Base-by-base conservation (phyloP, 2,797 vertebrate species). In the Gobionotothen gibberifrons region DNA sequence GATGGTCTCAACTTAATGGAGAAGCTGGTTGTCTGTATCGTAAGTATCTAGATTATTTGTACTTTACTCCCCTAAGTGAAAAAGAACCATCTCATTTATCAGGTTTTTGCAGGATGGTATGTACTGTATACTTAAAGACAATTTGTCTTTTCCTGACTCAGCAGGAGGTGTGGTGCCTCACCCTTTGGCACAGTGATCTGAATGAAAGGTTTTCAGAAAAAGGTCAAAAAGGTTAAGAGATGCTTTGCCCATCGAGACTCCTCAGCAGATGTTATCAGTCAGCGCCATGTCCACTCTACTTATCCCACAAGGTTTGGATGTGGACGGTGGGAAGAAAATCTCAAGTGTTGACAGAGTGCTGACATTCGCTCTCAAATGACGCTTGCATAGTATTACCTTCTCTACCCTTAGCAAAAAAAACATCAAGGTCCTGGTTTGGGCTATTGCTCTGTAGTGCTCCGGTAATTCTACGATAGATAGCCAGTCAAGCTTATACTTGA, bases 11-110 rank as follows among this genome's bases (percentile, higher is more conserved):
- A 72, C 96, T 91, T 1, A 92, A 95, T 0, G 94, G 93, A 0
- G 95, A 96, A 9, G 89, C 92, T 0, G 98, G 97, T 43, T 99
- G 98, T 53, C 90, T 96, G 17, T 94, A 96, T 70, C 92, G 98
- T 99, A 90, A 98, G 98, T 98, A 74, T 21, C 1, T 0, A 1
- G 3, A 29, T 26, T 58, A 40, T 69, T 59, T 40, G 3, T 40
- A 15, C 9, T 21, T 60, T 40, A 54, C 15, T 3, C 49, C 2
- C 11, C 12, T 26, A 57, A 43, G 49, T n/a, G 39, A 3, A 16
- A 44, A 19, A 15, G 26, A 44, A 15, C 36, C n/a, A 14, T 10
- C 47, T 11, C n/a, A 51, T 17, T 26, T 13, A 22, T 44, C 17
- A 44, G 26, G 52, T 52, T 64, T 52, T 64, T 52, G 36, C 0